phyloP scores from a whole-genome alignment of 2,888 invertebrate species.

The Teinopalpus imperialis region DNA sequence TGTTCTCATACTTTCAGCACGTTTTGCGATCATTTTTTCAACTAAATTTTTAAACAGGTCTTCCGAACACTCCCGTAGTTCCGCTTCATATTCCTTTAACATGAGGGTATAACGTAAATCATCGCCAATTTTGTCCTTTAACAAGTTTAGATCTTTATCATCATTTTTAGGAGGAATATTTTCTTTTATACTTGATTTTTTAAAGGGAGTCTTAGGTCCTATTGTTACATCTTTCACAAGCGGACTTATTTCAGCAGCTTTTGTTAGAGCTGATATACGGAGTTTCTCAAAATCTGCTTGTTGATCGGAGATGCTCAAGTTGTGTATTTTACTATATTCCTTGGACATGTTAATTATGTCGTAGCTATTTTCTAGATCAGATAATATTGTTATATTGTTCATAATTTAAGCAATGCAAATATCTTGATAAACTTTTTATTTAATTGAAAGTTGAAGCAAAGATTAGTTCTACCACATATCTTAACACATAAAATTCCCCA shows the following conservation, averaged over 20 bases:
- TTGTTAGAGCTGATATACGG: constrained; percentile 82
- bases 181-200: constrained; percentile 38
- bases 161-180: constrained; percentile 39
- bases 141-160: constrained; percentile 43
- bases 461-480: no score
- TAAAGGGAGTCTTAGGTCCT: constrained; percentile 59
- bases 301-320: constrained; percentile 54
- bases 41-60: constrained; percentile 54
- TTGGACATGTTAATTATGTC: constrained; percentile 7
- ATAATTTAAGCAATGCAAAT: no score
- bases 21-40: constrained; percentile 60
- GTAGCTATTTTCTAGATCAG: constrained; percentile 21
- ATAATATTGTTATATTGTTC: constrained; percentile 13
- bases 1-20: constrained; percentile 52
- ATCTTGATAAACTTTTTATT: no score
- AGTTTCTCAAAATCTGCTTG: constrained; percentile 71
- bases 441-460: no score
- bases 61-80: constrained; percentile 52
- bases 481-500: no score
- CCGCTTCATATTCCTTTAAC: constrained; percentile 57
- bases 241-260: constrained; percentile 78
- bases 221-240: constrained; percentile 77
- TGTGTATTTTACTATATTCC: constrained; percentile 28
- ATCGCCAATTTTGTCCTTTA: constrained; percentile 58
- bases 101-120: constrained; percentile 59